Conservation (phyloP, 2,797 vertebrate species). For the Pseudochirops cupreus region DNA sequence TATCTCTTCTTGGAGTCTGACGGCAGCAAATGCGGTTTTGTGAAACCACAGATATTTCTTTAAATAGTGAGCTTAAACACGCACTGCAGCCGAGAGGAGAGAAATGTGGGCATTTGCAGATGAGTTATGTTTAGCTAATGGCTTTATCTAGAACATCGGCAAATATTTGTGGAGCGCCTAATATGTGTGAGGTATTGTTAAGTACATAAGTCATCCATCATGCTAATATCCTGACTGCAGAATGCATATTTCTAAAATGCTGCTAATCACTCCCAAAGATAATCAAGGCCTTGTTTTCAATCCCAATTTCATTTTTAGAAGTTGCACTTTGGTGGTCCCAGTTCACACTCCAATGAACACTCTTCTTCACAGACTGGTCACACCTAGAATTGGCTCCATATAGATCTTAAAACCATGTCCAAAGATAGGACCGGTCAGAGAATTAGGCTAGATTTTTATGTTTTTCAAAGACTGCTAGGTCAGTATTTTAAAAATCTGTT, state of each 20-base stretch:
- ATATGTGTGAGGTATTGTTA: neutral
- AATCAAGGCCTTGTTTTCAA: neutral
- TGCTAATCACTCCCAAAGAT: neutral
- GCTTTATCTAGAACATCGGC: slow-evolving; percentile 54
- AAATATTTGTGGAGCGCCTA: slow-evolving; percentile 50
- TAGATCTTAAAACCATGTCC: slow-evolving; percentile 2
- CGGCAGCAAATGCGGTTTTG: slow-evolving; percentile 34
- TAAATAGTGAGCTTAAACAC: slow-evolving; percentile 61
- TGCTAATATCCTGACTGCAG: neutral
- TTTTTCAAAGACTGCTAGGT: slow-evolving; percentile 6
- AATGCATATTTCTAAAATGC: neutral
- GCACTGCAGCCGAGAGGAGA: slow-evolving; percentile 45
- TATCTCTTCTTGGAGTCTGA: neutral
- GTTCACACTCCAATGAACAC: neutral
- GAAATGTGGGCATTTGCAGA: slow-evolving; percentile 29
- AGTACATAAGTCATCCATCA: neutral
- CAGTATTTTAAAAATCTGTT: slow-evolving; percentile 15
- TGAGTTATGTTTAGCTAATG: slow-evolving; percentile 53
- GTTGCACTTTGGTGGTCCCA: neutral
- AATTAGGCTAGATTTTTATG: neutral
- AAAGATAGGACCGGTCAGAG: neutral
- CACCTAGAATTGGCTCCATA: neutral
- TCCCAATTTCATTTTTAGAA: neutral
- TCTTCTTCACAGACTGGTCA: neutral
- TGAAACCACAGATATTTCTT: slow-evolving; percentile 45